Base-by-base conservation (phyloP, 2,888 invertebrate species). In the Tanytarsus gracilentus region DNA sequence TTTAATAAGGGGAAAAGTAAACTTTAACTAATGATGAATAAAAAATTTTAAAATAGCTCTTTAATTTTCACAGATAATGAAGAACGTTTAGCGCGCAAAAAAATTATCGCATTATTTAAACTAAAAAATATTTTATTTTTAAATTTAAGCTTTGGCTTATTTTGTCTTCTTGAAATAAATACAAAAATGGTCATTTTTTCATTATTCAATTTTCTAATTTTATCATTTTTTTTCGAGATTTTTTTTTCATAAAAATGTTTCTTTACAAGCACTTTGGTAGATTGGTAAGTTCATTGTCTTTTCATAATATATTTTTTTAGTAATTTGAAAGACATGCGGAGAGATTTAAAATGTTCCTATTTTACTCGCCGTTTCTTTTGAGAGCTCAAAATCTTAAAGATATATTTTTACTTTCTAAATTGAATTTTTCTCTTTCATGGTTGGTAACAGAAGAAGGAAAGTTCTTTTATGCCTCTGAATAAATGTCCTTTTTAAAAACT, bases 131-230 rank as follows among this genome's bases (percentile, higher is more conserved):
- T 8, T 44, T 23, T 27, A 5, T 11, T 26, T 36, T 55, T 33
- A 39, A 55, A 40, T 16, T 58, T 58, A 58, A 58, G 48, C 58
- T 58, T 58, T 58, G 58, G 58, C 58, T 58, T 44, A 44, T 44
- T 44, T 58, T 58, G 44, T 58, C 48, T 25, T 58, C 30, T 26
- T 30, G 18, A 48, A 58, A 58, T 30, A 58, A 58, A 56, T 27
- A 56, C 40, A 39, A 50, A 53, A 39, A 56, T 39, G 26, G 26
- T 25, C 26, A 25, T 56, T 40, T 56, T 21, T 52, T 33, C 29
- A 33, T 11, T 33, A 33, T 33, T 33, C 9, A 33, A 33, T 44
- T 18, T 11, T 18, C 44, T 9, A 23, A 18, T 18, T 18, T 44
- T n/a, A 44, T 23, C 23, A 23, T 18, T 23, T 33, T 44, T 44